Evolutionary conservation across 1,140 invertebrate genomes (phyloP).

Genomic region (Megalopta genalis): DNA sequence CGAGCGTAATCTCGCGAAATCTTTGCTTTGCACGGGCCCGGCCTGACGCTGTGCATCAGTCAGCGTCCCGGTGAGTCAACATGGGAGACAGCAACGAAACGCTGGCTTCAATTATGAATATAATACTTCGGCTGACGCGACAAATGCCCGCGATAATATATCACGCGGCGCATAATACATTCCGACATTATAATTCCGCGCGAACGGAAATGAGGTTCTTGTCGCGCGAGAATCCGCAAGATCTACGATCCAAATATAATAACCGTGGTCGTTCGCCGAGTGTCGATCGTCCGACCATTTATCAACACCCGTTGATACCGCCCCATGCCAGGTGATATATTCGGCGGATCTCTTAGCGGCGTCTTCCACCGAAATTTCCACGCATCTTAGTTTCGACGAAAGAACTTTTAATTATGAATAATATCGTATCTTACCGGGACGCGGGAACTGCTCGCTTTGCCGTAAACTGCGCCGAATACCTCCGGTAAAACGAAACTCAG

Average conservation of each 20-base stretch:
- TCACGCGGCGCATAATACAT: constrained; percentile 47
- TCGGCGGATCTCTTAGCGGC: not conserved
- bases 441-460: too few species aligned
- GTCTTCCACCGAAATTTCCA: not conserved
- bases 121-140: constrained; percentile 25
- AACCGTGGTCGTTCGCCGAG: constrained; percentile 24
- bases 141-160: constrained; percentile 46
- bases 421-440: not conserved
- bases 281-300: constrained; percentile 58
- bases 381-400: not conserved
- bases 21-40: not conserved
- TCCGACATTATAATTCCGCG: constrained; percentile 53
- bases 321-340: not conserved
- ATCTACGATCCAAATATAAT: constrained; percentile 59
- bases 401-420: constrained; percentile 14
- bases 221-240: constrained; percentile 48
- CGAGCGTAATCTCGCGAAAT: constrained; percentile 40
- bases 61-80: constrained; percentile 46
- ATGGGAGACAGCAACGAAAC: constrained; percentile 13
- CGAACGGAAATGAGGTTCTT: constrained; percentile 52
- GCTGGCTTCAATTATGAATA: constrained; percentile 36
- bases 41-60: constrained; percentile 23
- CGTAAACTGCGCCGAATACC: not conserved
- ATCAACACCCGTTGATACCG: constrained; percentile 25
- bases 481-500: not conserved